These are phyloP conservation scores for Gallinago jamesoni DNA, from an alignment of 2,113 vertebrate species.

Conservation along the genomic window DNA sequence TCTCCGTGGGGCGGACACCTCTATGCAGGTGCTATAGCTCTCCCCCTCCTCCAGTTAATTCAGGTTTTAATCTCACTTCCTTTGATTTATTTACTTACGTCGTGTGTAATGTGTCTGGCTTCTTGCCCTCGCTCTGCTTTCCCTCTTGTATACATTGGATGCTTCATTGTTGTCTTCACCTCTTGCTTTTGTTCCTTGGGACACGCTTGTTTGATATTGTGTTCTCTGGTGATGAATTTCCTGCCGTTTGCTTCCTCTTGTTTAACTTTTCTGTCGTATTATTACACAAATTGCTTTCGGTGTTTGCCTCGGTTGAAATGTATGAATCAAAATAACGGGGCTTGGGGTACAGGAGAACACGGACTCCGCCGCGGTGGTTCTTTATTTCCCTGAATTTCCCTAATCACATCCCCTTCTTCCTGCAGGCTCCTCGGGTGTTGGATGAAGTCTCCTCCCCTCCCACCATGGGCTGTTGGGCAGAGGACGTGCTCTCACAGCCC, in stretches of 20 bases:
- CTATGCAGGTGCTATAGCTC: constrained; percentile 56
- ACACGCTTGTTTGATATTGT: neutral
- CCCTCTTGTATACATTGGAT: neutral
- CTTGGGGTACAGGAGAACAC: rapidly evolving
- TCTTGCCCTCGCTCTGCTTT: constrained; percentile 47
- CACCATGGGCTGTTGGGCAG: rapidly evolving
- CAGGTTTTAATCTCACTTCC: constrained; percentile 66
- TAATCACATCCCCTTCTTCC: rapidly evolving
- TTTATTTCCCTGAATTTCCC: neutral
- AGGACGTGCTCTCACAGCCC: neutral
- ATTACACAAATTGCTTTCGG: constrained; percentile 31
- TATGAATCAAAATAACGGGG: neutral
- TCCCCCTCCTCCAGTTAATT: constrained; percentile 68
- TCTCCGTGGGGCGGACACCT: constrained; percentile 67
- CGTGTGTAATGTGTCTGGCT: constrained; percentile 58
- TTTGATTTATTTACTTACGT: constrained; percentile 67
- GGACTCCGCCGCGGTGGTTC: rapidly evolving
- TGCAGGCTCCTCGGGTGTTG: rapidly evolving
- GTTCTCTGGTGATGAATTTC: constrained; percentile 34
- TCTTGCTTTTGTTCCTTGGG: neutral
- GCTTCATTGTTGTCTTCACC: constrained; percentile 6
- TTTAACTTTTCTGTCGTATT: constrained; percentile 29
- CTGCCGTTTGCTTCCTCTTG: neutral
- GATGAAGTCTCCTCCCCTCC: neutral
- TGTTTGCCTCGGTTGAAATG: neutral